Conservation (phyloP, 2,113 vertebrate genomes). For the Falcunculus frontatus region DNA sequence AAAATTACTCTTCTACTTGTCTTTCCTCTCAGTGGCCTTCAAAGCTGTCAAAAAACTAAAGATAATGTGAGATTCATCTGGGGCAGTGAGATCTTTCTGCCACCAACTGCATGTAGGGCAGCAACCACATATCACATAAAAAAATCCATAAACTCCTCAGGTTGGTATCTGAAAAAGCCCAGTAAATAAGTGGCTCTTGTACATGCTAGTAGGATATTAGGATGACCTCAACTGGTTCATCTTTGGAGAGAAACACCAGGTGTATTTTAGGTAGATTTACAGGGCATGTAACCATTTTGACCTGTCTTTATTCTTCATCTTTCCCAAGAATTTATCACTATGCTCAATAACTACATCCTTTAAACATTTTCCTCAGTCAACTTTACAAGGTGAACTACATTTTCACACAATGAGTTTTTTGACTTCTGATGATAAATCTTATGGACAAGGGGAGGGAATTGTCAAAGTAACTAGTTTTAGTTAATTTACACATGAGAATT, state of each 20-base stretch:
- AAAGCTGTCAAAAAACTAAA: background rate
- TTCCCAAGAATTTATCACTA: background rate
- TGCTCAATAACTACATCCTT: background rate
- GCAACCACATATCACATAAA: background rate
- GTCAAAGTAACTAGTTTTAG: background rate
- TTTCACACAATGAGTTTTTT: background rate
- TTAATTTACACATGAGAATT: background rate
- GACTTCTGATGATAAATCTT: background rate
- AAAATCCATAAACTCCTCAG: background rate
- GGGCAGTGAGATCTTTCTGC: background rate
- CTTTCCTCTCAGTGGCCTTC: background rate
- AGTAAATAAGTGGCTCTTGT: background rate
- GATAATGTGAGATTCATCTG: background rate
- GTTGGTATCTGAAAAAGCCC: fast-evolving
- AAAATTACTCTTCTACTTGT: background rate
- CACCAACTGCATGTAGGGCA: background rate
- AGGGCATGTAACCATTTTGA: background rate
- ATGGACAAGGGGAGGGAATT: background rate
- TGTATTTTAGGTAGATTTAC: background rate
- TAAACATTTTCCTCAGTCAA: background rate
- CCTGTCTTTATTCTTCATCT: background rate
- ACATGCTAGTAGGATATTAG: background rate
- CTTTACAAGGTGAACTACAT: background rate
- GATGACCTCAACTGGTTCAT: background rate
- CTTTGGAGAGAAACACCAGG: background rate